Evolutionary conservation across 1,140 invertebrate genomes (phyloP).

Genomic region (Macrocentrus cingulum): DNA sequence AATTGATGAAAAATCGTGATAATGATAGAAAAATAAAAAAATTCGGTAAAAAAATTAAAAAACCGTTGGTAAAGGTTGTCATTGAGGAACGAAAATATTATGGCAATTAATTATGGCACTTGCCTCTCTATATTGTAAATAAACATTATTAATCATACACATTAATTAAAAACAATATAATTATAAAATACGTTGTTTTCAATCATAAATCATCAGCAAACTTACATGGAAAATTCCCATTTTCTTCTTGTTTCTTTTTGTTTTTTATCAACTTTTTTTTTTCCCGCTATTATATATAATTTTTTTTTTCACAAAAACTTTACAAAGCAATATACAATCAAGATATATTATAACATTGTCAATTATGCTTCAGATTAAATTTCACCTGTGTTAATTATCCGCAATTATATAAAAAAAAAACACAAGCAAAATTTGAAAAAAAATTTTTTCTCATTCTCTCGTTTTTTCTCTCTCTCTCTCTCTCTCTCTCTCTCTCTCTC

Average conservation of each 20-base stretch:
- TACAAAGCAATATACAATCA: no score
- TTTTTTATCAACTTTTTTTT: no score
- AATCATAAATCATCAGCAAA: conserved; percentile 43
- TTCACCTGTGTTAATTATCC: no score
- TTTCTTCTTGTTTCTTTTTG: no score
- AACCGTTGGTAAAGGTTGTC: not conserved
- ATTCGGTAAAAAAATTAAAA: no score
- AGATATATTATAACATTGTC: no score
- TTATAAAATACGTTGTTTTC: conserved; percentile 48
- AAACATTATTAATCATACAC: conserved; percentile 42
- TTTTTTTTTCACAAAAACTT: conserved; percentile 17
- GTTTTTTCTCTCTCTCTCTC: not conserved
- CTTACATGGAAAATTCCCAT: conserved; percentile 15
- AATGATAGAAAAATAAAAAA: not conserved
- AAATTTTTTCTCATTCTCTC: not conserved
- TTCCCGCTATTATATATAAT: no score
- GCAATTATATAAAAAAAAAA: no score
- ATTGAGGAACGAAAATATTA: not conserved
- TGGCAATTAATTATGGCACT: conserved; percentile 48
- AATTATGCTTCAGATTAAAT: no score
- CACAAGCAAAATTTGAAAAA: conserved; percentile 1
- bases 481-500: not conserved
- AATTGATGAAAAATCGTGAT: not conserved
- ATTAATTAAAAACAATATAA: conserved; percentile 49
- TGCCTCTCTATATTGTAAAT: conserved; percentile 52